These are phyloP conservation scores for Eurytoma californica DNA, from an alignment of 2,888 invertebrate genomes.

Conservation along the genomic window DNA sequence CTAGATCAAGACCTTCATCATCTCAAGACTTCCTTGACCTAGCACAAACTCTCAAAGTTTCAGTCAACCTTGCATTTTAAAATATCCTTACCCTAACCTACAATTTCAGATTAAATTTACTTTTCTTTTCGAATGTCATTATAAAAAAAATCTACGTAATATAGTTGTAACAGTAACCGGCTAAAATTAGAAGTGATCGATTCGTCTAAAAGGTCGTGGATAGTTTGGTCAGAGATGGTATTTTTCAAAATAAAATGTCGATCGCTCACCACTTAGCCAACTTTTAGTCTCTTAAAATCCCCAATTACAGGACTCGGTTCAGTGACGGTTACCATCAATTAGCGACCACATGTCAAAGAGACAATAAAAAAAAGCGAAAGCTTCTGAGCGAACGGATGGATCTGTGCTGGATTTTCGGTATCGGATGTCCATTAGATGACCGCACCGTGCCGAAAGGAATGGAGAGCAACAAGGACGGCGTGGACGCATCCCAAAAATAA, in stretches of 20 bases:
- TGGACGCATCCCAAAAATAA: slow-evolving; percentile 22
- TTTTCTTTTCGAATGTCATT: not conserved
- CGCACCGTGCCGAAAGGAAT: slow-evolving; percentile 12
- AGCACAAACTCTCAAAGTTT: slow-evolving; percentile 10
- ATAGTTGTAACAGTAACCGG: too few relatives aligned
- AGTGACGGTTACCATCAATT: slow-evolving; percentile 2
- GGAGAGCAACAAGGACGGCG: slow-evolving; percentile 13
- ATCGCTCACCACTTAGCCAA: not conserved
- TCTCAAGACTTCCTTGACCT: slow-evolving; percentile 34
- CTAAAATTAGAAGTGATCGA: too few relatives aligned
- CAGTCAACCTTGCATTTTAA: slow-evolving; percentile 27
- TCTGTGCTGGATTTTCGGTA: too few relatives aligned
- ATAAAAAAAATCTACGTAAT: too few relatives aligned
- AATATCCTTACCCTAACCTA: not conserved
- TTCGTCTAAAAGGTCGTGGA: too few relatives aligned
- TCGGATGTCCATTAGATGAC: not conserved
- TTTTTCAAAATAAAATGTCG: not conserved
- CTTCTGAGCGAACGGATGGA: too few relatives aligned
- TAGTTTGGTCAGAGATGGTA: not conserved
- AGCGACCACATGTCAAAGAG: too few relatives aligned
- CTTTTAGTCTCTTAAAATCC: slow-evolving; percentile 6
- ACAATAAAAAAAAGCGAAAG: too few relatives aligned
- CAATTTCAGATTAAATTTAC: not conserved
- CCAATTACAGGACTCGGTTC: not conserved
- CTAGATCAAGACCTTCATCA: slow-evolving; percentile 14